A percentile compares a stretch with the other conserved stretches of the same genome.
Evolutionary conservation across 2,113 vertebrate genomes (phyloP).

Genomic region (Melanerpes aurifrons): DNA sequence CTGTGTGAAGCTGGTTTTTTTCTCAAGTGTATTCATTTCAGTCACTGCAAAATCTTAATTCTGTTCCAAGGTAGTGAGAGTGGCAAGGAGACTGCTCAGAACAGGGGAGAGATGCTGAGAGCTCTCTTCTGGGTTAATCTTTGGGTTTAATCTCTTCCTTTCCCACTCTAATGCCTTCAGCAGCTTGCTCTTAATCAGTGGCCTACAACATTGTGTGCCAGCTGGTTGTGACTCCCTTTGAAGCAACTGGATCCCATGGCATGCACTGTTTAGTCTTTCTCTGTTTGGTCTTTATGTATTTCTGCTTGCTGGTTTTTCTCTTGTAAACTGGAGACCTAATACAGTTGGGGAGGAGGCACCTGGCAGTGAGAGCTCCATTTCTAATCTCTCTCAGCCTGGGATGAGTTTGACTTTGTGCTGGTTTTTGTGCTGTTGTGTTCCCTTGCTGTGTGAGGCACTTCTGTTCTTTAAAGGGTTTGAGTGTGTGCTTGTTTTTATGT

Average conservation of each 20-base stretch:
- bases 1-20: not conserved
- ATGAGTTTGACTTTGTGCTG: not conserved
- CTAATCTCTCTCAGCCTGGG: rapidly evolving
- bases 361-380: not conserved
- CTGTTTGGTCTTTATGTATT: not conserved
- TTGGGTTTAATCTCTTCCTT: not conserved
- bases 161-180: not conserved
- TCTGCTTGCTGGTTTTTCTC: not conserved
- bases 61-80: not conserved
- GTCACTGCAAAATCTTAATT: not conserved
- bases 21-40: not conserved
- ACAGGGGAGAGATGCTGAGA: not conserved
- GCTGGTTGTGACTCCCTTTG: not conserved
- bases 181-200: not conserved
- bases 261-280: no score
- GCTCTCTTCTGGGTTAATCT: not conserved
- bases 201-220: not conserved
- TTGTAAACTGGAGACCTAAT: not conserved
- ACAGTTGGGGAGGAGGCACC: not conserved
- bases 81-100: not conserved
- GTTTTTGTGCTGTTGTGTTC: not conserved
- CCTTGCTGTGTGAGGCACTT: not conserved
- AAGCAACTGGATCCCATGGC: not conserved
- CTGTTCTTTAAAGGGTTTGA: not conserved
- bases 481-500: not conserved